Conservation (phyloP, 2,888 invertebrate genomes). For the Germaria angustata region DNA sequence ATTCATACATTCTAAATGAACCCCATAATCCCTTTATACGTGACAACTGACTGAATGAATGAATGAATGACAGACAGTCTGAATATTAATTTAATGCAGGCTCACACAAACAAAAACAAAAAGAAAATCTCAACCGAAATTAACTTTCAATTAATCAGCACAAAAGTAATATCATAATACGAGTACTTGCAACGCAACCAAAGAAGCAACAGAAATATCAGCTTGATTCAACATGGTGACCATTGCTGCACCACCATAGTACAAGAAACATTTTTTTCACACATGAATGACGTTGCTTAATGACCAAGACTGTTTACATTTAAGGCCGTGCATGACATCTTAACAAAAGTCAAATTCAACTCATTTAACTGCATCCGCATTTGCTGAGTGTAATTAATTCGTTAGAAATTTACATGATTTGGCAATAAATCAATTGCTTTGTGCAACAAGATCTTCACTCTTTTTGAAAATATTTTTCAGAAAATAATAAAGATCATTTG, state of each 20-base stretch:
- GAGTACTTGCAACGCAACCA: not conserved
- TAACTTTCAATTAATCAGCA: conserved; percentile 60
- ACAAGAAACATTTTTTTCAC: not conserved
- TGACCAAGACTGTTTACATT: conserved; percentile 22
- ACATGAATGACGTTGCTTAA: conserved; percentile 1
- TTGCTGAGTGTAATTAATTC: conserved; percentile 45
- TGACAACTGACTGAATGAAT: not conserved
- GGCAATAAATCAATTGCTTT: conserved; percentile 74
- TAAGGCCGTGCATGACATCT: not conserved
- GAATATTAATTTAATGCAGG: not conserved
- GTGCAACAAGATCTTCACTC: conserved; percentile 49
- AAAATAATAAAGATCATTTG: no score
- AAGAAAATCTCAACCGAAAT: conserved; percentile 34
- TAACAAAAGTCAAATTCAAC: conserved; percentile 12
- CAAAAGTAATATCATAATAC: conserved; percentile 30
- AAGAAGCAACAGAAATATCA: conserved; percentile 22
- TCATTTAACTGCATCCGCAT: conserved; percentile 23
- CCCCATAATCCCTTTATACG: conserved; percentile 22
- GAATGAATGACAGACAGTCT: not conserved
- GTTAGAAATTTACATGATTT: conserved; percentile 76
- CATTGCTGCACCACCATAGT: not conserved
- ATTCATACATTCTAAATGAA: not conserved
- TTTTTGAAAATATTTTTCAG: not conserved
- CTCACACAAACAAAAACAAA: not conserved
- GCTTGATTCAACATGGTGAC: conserved; percentile 27